A percentile compares a stretch with the other conserved stretches of the same genome.
These are phyloP conservation scores for Chinchilla lanigera DNA, from an alignment of 2,113 vertebrate species.

Conservation along the genomic window DNA sequence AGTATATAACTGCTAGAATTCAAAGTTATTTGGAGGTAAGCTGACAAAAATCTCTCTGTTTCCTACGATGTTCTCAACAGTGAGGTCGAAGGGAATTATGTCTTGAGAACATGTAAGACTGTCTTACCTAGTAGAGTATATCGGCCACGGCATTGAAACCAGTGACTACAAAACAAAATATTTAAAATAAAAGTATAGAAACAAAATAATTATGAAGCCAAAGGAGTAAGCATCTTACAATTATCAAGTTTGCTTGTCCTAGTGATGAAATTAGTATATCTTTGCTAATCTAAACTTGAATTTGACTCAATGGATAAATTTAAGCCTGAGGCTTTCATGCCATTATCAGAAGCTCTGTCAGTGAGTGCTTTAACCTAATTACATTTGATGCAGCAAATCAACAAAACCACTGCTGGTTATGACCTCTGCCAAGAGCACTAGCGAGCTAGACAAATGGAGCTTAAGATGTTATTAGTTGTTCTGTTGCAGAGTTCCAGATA, in stretches of 20 bases:
- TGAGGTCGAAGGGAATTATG: not conserved
- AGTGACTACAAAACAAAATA: not conserved
- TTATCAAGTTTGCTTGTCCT: constrained; percentile 51
- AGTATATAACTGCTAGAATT: constrained; percentile 10
- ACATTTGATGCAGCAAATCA: constrained; percentile 89
- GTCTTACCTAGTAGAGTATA: fast-evolving
- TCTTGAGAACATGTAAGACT: fast-evolving
- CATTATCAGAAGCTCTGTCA: constrained; percentile 83
- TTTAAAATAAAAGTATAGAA: not conserved
- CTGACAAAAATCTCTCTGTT: not conserved
- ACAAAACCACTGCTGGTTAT: constrained; percentile 87
- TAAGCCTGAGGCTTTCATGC: constrained; percentile 81
- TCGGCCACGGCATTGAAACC: not conserved
- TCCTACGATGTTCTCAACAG: constrained; percentile 3
- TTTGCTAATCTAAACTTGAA: constrained; percentile 76
- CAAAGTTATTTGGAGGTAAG: not conserved
- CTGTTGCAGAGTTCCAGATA: constrained; percentile 85
- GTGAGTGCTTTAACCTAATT: constrained; percentile 88
- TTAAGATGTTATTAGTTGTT: constrained; percentile 87
- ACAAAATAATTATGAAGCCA: not conserved
- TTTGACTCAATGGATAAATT: constrained; percentile 80
- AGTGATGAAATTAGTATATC: constrained; percentile 72
- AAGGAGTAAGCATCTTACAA: constrained; percentile 50
- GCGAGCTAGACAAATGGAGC: constrained; percentile 86
- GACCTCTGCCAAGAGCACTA: constrained; percentile 89